Conservation (phyloP, 2,888 invertebrate species). For the Dasysyrphus tricinctus region DNA sequence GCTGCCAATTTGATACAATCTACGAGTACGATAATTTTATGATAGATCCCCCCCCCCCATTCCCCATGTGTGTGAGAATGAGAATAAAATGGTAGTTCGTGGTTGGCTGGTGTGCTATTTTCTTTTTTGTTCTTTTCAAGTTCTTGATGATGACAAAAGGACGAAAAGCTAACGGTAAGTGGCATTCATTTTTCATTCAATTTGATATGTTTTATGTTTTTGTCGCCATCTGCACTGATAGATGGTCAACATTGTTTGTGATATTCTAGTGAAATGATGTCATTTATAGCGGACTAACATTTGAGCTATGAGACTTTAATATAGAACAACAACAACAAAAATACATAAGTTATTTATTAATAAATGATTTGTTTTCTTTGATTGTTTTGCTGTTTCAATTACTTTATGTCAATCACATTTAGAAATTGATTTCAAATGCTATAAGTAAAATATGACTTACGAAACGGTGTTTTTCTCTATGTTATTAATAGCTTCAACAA, state of each 20-base stretch:
- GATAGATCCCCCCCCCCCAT: constrained; percentile 40
- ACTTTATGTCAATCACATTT: constrained; percentile 47
- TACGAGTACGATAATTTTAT: constrained; percentile 66
- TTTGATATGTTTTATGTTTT: constrained; percentile 31
- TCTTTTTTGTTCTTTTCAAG: background rate
- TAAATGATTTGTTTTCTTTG: constrained; percentile 22
- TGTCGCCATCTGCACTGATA: constrained; percentile 44
- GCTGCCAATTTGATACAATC: constrained; percentile 71
- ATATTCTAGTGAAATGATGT: constrained; percentile 16
- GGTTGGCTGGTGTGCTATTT: background rate
- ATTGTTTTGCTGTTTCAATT: constrained; percentile 3
- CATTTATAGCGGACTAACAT: constrained; percentile 58
- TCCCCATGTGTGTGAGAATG: constrained; percentile 31
- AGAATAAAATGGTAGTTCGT: constrained; percentile 20
- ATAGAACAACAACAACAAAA: background rate
- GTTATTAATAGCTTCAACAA: constrained; percentile 27
- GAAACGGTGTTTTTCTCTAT: constrained; percentile 13
- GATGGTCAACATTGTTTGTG: constrained; percentile 54
- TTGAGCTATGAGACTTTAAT: constrained; percentile 38
- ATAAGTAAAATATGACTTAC: constrained; percentile 46
- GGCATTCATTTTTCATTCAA: constrained; percentile 70
- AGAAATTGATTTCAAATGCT: constrained; percentile 31
- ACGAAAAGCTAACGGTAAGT: constrained; percentile 35
- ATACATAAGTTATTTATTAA: constrained; percentile 8
- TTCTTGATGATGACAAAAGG: constrained; percentile 23